Conservation (phyloP, 2,113 vertebrate species). For the Labrus mixtus region DNA sequence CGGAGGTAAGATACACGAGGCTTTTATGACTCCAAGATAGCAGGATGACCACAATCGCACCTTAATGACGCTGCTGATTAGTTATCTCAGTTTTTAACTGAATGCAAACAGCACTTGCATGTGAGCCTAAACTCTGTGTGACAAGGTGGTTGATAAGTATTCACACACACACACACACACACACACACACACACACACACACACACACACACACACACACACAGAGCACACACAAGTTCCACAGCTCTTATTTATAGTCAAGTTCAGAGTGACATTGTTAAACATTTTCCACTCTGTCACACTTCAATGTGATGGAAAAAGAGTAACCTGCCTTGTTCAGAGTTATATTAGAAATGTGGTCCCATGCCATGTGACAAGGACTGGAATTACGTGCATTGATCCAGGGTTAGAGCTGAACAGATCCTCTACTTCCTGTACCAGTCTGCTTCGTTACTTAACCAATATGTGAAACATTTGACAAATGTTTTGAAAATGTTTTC, state of each 20-base stretch:
- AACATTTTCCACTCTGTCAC: slow-evolving; percentile 55
- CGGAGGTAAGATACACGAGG: slow-evolving; percentile 87
- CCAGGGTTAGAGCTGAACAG: neutral
- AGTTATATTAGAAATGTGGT: slow-evolving; percentile 10
- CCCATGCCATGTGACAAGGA: neutral
- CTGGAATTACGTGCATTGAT: neutral
- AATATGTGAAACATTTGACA: neutral
- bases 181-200: neutral
- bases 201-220: neutral
- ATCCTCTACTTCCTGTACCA: neutral
- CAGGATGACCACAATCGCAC: neutral
- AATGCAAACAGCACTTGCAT: neutral
- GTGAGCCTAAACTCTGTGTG: neutral
- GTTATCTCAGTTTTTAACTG: neutral
- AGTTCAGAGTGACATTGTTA: slow-evolving; percentile 44
- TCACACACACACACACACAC: neutral
- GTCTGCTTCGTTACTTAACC: neutral
- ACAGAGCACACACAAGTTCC: slow-evolving; percentile 27
- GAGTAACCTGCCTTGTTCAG: neutral
- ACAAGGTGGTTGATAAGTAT: slow-evolving; percentile 9
- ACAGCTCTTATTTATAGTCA: slow-evolving; percentile 70
- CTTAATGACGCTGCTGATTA: neutral
- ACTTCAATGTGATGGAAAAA: neutral
- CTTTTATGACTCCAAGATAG: neutral
- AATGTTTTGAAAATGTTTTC: neutral